A percentile compares a stretch with the other conserved stretches of the same genome.
Conservation (phyloP, 2,113 vertebrate genomes). For the Ptilorrhoa leucosticta region DNA sequence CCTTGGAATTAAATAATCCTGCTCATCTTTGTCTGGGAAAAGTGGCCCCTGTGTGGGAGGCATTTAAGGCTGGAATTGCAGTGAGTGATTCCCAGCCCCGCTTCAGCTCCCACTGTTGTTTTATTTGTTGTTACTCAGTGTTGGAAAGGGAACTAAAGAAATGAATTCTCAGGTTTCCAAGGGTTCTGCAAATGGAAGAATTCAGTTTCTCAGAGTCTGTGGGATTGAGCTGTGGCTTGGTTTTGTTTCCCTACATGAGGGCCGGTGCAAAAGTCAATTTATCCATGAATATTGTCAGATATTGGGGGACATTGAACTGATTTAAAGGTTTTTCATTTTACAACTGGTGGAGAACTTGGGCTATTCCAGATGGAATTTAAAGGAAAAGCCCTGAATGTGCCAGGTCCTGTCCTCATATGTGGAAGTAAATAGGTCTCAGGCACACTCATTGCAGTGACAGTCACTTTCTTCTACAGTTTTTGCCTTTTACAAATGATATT, state of each 20-base stretch:
- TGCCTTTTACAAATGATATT: not conserved
- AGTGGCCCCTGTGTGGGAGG: not conserved
- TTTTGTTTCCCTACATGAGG: fast-evolving
- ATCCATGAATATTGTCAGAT: not conserved
- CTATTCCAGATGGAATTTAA: not conserved
- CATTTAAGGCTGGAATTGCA: not conserved
- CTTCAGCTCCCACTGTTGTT: not conserved
- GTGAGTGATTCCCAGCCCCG: not conserved
- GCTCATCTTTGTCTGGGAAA: fast-evolving
- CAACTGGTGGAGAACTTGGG: not conserved
- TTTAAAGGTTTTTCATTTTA: not conserved
- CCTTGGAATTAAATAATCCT: not conserved
- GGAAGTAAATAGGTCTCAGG: not conserved
- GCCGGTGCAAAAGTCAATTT: not conserved
- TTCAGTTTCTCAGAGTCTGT: not conserved
- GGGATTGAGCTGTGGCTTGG: not conserved
- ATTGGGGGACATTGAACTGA: not conserved
- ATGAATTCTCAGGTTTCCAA: not conserved
- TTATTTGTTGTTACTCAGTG: not conserved
- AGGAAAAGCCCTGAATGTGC: not conserved
- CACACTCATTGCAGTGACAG: not conserved
- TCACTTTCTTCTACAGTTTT: not conserved
- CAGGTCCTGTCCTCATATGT: not conserved
- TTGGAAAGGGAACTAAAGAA: not conserved
- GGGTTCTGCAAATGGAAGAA: not conserved